Evolutionary conservation across 2,797 vertebrate genomes (phyloP), one percentile per base, ranked within the genome.

Genomic region (Zenarchopterus dispar): DNA sequence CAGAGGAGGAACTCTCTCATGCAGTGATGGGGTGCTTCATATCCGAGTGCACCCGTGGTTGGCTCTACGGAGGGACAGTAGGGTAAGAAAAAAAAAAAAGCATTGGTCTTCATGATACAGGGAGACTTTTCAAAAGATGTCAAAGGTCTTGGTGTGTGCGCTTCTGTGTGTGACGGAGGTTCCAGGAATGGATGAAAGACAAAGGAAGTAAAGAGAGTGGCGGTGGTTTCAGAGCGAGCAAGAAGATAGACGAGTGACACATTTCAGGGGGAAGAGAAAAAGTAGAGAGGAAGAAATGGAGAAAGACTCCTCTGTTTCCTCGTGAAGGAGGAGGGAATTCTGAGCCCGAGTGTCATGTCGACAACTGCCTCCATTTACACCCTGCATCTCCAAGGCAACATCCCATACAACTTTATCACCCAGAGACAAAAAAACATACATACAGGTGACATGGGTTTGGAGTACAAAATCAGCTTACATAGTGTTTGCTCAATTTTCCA

Each of bases 11-110:
- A 78, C 92, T 99, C 70, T 94, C 64, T 62, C 93, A 92, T 7
- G 93, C 95, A 18, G 93, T 97, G 78, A 73, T 75, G 67, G 94
- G 96, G 62, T 99, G 97, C 59, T 89, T 94, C 75, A 94, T 96
- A 1, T 64, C 94, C 0, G 73, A 81, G 8, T 99, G 97, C 72
- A 91, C 95, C 65, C 94, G 84, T 0, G 96, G 96, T 67, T 98
- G 97, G 97, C 92, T 99, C 1, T 88, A 93, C 0, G 94, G 94
- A 0, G 94, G 94, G 78, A 87, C 86, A 5, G 82, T 95, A 0
- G 97, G 97, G 97, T 99, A 46, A 46, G 21, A 10, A 46, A 2
- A 3, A 45, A 45, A 45, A 9, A 45, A 16, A 2, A 54, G 26
- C 17, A 15, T 55, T 48, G 57, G 22, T 61, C 24, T 51, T 65